phyloP scores from a whole-genome alignment of 2,888 invertebrate species.

The Argyra leucocephala region DNA sequence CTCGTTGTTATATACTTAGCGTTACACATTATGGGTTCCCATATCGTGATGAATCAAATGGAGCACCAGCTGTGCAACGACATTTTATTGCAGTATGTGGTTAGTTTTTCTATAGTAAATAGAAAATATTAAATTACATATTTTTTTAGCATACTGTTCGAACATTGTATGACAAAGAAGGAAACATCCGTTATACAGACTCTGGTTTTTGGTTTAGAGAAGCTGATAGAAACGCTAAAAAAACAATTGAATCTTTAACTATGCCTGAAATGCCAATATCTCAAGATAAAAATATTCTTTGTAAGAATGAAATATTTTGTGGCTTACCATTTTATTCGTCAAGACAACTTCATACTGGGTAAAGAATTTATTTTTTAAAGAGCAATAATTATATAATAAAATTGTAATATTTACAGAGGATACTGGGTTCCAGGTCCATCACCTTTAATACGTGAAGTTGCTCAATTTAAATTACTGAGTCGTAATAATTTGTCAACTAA shows the following conservation, averaged over 20 bases:
- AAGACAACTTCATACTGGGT: slow-evolving; percentile 31
- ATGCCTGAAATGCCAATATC: slow-evolving; percentile 33
- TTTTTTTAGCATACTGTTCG: slow-evolving; percentile 30
- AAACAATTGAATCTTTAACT: slow-evolving; percentile 34
- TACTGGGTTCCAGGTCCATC: slow-evolving; percentile 32
- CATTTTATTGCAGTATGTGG: slow-evolving; percentile 44
- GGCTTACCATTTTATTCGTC: slow-evolving; percentile 31
- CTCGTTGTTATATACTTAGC: slow-evolving; percentile 34
- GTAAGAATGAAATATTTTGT: slow-evolving; percentile 33
- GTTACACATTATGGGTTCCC: slow-evolving; percentile 47
- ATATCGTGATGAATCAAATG: slow-evolving; percentile 43
- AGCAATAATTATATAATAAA: neutral
- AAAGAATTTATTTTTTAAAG: slow-evolving; percentile 7
- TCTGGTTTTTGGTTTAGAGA: slow-evolving; percentile 35
- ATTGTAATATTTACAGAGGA: slow-evolving; percentile 25
- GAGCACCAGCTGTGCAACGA: slow-evolving; percentile 43
- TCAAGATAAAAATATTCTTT: slow-evolving; percentile 30
- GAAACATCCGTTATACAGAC: slow-evolving; percentile 32
- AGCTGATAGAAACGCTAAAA: slow-evolving; percentile 32
- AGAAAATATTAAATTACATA: neutral
- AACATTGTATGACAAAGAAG: slow-evolving; percentile 32
- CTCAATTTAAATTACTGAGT: slow-evolving; percentile 24
- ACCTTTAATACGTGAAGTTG: slow-evolving; percentile 30
- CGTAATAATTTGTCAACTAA: slow-evolving; percentile 24
- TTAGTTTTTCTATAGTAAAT: slow-evolving; percentile 2